Evolutionary conservation across 2,888 invertebrate species (phyloP), one percentile per base, ranked within the genome.

Genomic region (Byasa hedistus): DNA sequence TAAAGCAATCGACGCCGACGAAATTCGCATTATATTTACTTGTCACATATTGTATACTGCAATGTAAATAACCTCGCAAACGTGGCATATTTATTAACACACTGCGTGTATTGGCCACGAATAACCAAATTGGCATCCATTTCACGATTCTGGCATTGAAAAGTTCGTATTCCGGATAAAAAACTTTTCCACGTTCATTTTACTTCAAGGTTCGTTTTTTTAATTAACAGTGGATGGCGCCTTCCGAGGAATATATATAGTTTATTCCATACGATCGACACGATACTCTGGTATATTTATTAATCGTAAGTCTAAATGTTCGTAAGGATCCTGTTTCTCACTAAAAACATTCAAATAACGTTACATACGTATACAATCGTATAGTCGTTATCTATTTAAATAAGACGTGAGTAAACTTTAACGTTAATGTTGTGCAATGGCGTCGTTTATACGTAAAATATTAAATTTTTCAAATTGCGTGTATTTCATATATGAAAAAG

Each of bases 81-180:
- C 55, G 59, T 48, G 61, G 39, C 44, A 44, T 61, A 55, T 55
- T 61, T 61, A 61, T 62, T 62, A 48, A 62, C 55, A 32, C 32
- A 23, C 44, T 24, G 39, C 39, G 39, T 55, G 23, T 62, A 36
- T 24, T 44, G 61, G 15, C 24, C 44, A 56, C 61, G 39, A 55
- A 62, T 19, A 62, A 56, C 55, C 55, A 22, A 56, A 62, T 62
- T 62, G 61, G 55, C 55, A 55, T 44, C 22, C 61, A 24, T 23
- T 24, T 19, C 56, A 62, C 55, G 61, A 62, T 62, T 27, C 24
- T 62, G 61, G 24, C 61, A 62, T 62, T 62, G 55, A 24, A 62
- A 56, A 44, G 8, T 19, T 55, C 36, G 61, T 62, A 62, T 62
- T 62, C 55, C 61, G 36, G 61, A 23, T 56, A 61, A 62, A 32